Evolutionary conservation across 2,113 vertebrate genomes (phyloP), one percentile per base, ranked within the genome.

Genomic region (Zosterops pallidus): DNA sequence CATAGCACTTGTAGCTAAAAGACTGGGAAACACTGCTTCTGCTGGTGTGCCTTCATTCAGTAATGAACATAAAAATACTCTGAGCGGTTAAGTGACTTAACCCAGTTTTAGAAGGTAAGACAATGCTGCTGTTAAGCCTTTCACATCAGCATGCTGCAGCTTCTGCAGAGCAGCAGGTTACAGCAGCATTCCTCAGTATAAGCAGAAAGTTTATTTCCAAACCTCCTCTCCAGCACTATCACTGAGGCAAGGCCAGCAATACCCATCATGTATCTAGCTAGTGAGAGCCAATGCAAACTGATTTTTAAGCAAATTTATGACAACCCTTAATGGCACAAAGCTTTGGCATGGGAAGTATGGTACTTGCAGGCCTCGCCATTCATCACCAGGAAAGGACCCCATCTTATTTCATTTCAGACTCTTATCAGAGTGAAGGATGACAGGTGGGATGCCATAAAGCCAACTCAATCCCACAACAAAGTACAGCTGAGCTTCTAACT

Each of bases 21-120:
- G 46, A 86, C 1, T 47, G 55, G 47, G 60, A 91, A 76, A 72
- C 6, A 22, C 22, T 68, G 31, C 14, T 49, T 37, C 62, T 69
- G 42, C 5, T 8, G 3, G 15, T 15, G 7, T 33, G 25, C 21
- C 47, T 95, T 74, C 69, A 75, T 18, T 44, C n/a, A 64, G n/a
- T 21, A 89, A 44, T 18, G 64, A 83, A 64, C 31, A 82, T 90
- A 93, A 96, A 96, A 94, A 96, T 87, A 96, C n/a, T 96, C 71
- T 88, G 35, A 92, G 94, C 0, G 0, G 69, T 70, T 92, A 95
- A 95, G 77, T 94, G 91, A 96, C 75, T 96, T 95, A 92, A 95
- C 46, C 67, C 69, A 96, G 59, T 78, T 97, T 94, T 83, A 53
- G 55, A 86, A 10, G 33, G 60, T 49, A 85, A 92, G 59, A 83